These are phyloP conservation scores for Salmo trutta DNA, from an alignment of 2,797 vertebrate genomes.

Conservation along the genomic window DNA sequence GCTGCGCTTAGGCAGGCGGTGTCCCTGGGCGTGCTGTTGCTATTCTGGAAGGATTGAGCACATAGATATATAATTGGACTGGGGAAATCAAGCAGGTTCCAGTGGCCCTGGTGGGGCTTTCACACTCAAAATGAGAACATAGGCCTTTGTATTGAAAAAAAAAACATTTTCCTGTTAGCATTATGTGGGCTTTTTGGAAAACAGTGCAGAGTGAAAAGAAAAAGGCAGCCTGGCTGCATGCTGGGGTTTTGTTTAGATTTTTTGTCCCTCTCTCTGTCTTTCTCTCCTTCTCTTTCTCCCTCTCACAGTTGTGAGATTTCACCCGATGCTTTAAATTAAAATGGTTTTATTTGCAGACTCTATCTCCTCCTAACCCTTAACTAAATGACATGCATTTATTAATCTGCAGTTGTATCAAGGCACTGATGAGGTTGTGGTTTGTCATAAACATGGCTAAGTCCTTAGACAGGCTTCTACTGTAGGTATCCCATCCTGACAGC, in stretches of 20 bases:
- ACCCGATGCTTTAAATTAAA: constrained; percentile 61
- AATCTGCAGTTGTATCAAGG: constrained; percentile 58
- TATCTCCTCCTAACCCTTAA: constrained; percentile 60
- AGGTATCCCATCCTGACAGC: constrained; percentile 17
- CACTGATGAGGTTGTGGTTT: constrained; percentile 64
- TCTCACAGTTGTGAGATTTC: constrained; percentile 53
- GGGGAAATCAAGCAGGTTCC: constrained; percentile 95
- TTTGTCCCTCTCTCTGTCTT: constrained; percentile 40
- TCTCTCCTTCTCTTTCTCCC: constrained; percentile 25
- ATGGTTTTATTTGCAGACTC: constrained; percentile 57
- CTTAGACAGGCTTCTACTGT: constrained; percentile 48
- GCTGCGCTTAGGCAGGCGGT: constrained; percentile 85
- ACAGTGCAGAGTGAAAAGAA: constrained; percentile 52
- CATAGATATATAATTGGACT: constrained; percentile 94
- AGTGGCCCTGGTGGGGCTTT: constrained; percentile 83
- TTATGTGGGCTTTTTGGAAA: constrained; percentile 67
- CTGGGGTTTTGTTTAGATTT: constrained; percentile 23
- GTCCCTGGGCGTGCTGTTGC: constrained; percentile 83
- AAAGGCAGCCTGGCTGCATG: constrained; percentile 47
- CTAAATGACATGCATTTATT: constrained; percentile 67
- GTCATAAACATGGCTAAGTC: constrained; percentile 52
- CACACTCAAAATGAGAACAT: constrained; percentile 75
- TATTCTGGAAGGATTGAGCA: constrained; percentile 86
- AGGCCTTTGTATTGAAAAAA: constrained; percentile 73
- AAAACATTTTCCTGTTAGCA: constrained; percentile 67